Percentiles rank a stretch among this genome's conserved stretches.
These are phyloP conservation scores for Drosophila suzukii DNA, from an alignment of 1,140 invertebrate genomes.

Conservation along the genomic window DNA sequence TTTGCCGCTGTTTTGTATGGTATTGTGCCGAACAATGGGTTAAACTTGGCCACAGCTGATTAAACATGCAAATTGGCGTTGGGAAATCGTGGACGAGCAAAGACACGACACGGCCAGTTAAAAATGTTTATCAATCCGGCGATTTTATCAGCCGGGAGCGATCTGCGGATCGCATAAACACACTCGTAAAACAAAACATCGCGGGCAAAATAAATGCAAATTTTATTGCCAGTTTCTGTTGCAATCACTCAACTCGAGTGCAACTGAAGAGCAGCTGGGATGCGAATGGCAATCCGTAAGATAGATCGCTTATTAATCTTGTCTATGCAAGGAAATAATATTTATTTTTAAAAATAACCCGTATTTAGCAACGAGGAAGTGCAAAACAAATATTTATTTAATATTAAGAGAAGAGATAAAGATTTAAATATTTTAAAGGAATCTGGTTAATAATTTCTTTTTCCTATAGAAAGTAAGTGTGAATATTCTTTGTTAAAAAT, in stretches of 20 bases:
- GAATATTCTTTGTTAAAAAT: background rate
- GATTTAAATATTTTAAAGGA: too few relatives aligned
- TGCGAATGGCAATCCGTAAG: slow-evolving; percentile 1
- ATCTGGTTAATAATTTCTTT: background rate
- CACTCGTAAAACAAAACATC: slow-evolving; percentile 31
- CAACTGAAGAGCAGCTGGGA: slow-evolving; percentile 5
- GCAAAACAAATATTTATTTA: background rate
- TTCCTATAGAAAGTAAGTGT: too few relatives aligned
- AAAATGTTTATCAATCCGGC: slow-evolving; percentile 73
- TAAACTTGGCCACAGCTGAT: slow-evolving; percentile 71
- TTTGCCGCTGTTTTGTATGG: slow-evolving; percentile 26
- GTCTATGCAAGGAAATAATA: background rate
- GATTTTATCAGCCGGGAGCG: slow-evolving; percentile 66
- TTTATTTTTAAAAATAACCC: background rate
- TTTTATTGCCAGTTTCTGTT: slow-evolving; percentile 49
- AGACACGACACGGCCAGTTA: slow-evolving; percentile 65
- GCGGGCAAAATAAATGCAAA: slow-evolving; percentile 52
- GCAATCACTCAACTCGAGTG: slow-evolving; percentile 42
- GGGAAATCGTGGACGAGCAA: slow-evolving; percentile 72
- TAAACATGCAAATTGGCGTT: slow-evolving; percentile 75
- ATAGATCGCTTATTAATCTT: slow-evolving; percentile 6
- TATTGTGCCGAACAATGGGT: slow-evolving; percentile 65
- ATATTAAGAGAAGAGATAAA: background rate
- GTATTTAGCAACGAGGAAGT: too few relatives aligned
- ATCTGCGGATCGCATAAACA: slow-evolving; percentile 45